These are phyloP conservation scores for Adrianichthys oophorus DNA, from an alignment of 2,797 vertebrate genomes.

Conservation along the genomic window DNA sequence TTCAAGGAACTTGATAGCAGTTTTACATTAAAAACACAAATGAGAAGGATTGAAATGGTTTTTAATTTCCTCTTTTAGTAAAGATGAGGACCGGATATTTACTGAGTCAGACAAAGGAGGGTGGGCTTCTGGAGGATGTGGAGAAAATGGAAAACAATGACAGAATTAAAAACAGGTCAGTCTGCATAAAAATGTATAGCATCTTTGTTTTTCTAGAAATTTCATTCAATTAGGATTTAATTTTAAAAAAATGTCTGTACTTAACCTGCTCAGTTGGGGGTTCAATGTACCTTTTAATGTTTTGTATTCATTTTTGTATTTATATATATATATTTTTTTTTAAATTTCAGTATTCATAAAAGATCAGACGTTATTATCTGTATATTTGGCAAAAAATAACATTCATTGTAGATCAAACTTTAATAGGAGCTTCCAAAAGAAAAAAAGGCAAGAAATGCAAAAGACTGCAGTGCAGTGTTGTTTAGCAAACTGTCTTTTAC, in stretches of 20 bases:
- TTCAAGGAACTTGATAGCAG: conserved; percentile 31
- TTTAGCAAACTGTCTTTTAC: conserved; percentile 26
- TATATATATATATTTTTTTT: too few relatives aligned
- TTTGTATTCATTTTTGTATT: too few relatives aligned
- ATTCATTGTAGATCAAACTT: neutral
- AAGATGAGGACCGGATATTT: conserved; percentile 40
- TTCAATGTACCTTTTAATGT: too few relatives aligned
- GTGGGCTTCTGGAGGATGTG: neutral
- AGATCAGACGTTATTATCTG: too few relatives aligned
- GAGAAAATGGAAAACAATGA: conserved; percentile 1
- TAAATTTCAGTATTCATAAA: too few relatives aligned
- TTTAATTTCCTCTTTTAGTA: conserved; percentile 44
- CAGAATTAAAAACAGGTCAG: neutral
- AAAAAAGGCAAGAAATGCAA: conserved; percentile 7
- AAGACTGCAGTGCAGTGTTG: conserved; percentile 21
- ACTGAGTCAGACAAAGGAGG: conserved; percentile 16
- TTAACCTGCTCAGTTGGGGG: too few relatives aligned
- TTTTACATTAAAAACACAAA: conserved; percentile 12
- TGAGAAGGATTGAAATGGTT: conserved; percentile 38
- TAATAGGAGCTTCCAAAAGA: neutral
- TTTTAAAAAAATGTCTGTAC: too few relatives aligned
- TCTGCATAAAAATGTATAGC: conserved; percentile 14
- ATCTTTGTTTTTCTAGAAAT: conserved; percentile 1
- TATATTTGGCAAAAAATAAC: too few relatives aligned
- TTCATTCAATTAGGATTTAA: too few relatives aligned